A percentile compares a stretch with the other conserved stretches of the same genome.
Evolutionary conservation across 2,888 invertebrate species (phyloP).

Genomic region (Prosapia bicincta): DNA sequence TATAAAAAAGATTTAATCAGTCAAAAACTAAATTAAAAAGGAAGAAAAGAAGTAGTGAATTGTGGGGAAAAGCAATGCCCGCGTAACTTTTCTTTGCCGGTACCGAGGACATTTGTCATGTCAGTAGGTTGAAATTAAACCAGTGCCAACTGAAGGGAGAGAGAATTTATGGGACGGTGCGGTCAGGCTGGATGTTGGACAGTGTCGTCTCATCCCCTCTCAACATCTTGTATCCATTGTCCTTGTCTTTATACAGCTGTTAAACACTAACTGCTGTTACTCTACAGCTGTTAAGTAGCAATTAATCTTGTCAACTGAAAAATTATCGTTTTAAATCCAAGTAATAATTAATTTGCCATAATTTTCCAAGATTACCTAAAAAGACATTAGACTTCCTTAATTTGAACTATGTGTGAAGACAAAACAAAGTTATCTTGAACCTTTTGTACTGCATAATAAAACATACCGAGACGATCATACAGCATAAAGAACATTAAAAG

Average conservation of each 20-base stretch:
- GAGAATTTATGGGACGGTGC: slow-evolving; percentile 19
- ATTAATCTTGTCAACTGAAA: too few relatives aligned
- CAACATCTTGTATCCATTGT: not conserved
- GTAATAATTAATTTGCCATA: too few relatives aligned
- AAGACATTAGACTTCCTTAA: too few relatives aligned
- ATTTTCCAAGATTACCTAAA: too few relatives aligned
- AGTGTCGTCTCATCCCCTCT: not conserved
- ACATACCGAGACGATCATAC: too few relatives aligned
- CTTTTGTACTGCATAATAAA: too few relatives aligned
- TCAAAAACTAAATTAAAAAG: not conserved
- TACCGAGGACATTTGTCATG: slow-evolving; percentile 22
- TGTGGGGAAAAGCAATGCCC: not conserved
- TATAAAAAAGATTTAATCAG: not conserved
- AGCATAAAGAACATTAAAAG: too few relatives aligned
- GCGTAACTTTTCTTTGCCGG: not conserved
- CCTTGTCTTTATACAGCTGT: not conserved
- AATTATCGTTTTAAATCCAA: too few relatives aligned
- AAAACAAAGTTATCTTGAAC: too few relatives aligned
- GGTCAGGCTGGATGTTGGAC: slow-evolving; percentile 15
- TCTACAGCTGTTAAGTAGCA: too few relatives aligned
- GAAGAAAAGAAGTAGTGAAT: not conserved
- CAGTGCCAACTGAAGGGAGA: slow-evolving; percentile 19
- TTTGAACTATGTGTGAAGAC: too few relatives aligned
- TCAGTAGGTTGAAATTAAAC: slow-evolving; percentile 26
- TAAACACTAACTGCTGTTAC: not conserved